Evolutionary conservation across 2,888 invertebrate species (phyloP).

Genomic region (Deilephila porcellus): DNA sequence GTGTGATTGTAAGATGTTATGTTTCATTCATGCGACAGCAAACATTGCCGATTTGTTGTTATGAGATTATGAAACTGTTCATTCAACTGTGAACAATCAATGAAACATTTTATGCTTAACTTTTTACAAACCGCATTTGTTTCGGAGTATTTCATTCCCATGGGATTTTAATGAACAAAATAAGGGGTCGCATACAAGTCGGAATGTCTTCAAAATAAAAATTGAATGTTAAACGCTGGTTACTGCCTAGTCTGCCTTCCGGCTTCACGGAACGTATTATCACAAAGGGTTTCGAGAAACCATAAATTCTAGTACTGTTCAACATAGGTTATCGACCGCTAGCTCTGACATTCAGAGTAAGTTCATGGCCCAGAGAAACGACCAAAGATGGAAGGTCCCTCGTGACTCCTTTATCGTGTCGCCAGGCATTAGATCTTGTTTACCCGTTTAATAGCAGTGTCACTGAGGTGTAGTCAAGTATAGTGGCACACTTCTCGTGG

Average conservation of each 20-base stretch:
- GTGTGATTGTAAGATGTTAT: slow-evolving; percentile 32
- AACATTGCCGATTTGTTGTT: background rate
- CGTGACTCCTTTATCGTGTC: slow-evolving; percentile 23
- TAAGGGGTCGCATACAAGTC: background rate
- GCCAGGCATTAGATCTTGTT: slow-evolving; percentile 15
- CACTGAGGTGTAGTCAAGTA: background rate
- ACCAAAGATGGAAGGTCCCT: slow-evolving; percentile 17
- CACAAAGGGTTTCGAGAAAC: slow-evolving; percentile 14
- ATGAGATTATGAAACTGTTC: background rate
- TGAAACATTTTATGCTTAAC: too few relatives aligned
- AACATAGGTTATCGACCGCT: slow-evolving; percentile 23
- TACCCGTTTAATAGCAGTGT: background rate
- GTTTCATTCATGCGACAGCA: slow-evolving; percentile 17
- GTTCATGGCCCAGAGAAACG: slow-evolving; percentile 25
- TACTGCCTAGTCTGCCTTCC: background rate
- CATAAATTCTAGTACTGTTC: slow-evolving; percentile 21
- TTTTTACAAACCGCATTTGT: too few relatives aligned
- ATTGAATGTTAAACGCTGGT: background rate
- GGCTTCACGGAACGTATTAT: background rate
- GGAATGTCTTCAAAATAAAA: background rate
- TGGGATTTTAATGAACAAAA: background rate
- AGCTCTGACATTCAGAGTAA: slow-evolving; percentile 20
- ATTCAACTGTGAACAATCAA: slow-evolving; percentile 2
- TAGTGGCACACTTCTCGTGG: background rate
- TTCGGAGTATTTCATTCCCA: too few relatives aligned